phyloP scores from a whole-genome alignment of 2,888 invertebrate genomes.

The Alcis repandata region DNA sequence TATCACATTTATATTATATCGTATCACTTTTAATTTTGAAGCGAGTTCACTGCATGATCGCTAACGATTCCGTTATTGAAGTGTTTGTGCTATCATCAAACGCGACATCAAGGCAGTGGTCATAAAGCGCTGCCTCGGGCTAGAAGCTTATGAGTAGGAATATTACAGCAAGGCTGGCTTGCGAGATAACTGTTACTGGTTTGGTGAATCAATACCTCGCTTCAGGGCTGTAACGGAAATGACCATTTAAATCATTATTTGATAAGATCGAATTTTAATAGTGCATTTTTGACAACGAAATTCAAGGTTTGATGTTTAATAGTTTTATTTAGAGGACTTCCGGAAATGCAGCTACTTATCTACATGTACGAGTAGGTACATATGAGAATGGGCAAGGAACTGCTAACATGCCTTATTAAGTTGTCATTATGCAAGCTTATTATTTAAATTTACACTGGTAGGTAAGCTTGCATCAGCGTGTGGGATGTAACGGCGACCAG shows the following conservation, averaged over 20 bases:
- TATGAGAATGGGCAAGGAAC: neutral
- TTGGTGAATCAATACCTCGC: conserved; percentile 48
- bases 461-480: conserved; percentile 10
- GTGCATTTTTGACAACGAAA: conserved; percentile 18
- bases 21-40: no score
- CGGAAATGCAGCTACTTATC: conserved; percentile 9
- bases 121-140: conserved; percentile 44
- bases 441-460: conserved; percentile 3
- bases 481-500: conserved; percentile 30
- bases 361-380: neutral
- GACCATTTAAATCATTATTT: conserved; percentile 22
- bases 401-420: neutral
- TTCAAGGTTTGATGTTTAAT: conserved; percentile 11
- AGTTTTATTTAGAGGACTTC: conserved; percentile 9
- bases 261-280: conserved; percentile 28
- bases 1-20: no score
- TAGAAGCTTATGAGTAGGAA: conserved; percentile 45
- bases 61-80: neutral
- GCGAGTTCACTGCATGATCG: neutral
- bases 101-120: conserved; percentile 46
- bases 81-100: conserved; percentile 41
- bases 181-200: conserved; percentile 45
- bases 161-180: conserved; percentile 50
- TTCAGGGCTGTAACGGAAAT: conserved; percentile 40
- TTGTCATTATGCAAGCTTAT: conserved; percentile 1